Conservation (phyloP, 2,888 invertebrate genomes). For the Marronus borbonicus region DNA sequence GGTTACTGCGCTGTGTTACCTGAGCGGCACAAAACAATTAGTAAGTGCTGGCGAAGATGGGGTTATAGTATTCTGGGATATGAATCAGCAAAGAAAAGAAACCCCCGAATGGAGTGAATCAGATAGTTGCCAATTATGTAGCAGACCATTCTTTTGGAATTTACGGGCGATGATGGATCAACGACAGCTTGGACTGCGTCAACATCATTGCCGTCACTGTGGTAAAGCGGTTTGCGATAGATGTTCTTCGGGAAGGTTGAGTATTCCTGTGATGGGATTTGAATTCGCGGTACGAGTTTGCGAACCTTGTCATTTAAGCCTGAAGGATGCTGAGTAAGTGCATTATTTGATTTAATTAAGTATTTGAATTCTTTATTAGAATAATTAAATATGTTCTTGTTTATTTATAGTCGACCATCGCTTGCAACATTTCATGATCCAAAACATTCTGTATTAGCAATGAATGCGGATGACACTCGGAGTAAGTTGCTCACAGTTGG, state of each 20-base stretch:
- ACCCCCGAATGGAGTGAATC: slow-evolving; percentile 97
- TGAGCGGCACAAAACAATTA: slow-evolving; percentile 84
- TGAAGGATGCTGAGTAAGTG: slow-evolving; percentile 90
- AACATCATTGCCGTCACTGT: slow-evolving; percentile 94
- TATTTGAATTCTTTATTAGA: neutral
- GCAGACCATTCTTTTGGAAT: slow-evolving; percentile 99
- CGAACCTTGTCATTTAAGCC: slow-evolving; percentile 87
- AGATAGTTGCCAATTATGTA: slow-evolving; percentile 95
- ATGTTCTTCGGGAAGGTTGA: slow-evolving; percentile 90
- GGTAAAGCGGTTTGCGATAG: slow-evolving; percentile 96
- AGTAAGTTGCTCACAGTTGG: slow-evolving; percentile 94
- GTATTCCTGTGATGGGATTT: slow-evolving; percentile 97
- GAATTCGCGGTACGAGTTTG: slow-evolving; percentile 98
- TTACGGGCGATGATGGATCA: slow-evolving; percentile 98
- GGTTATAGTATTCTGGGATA: slow-evolving; percentile 95
- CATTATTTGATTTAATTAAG: slow-evolving; percentile 30
- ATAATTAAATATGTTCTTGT: slow-evolving; percentile 32
- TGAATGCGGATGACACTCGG: slow-evolving; percentile 92
- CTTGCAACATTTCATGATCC: slow-evolving; percentile 96
- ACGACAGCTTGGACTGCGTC: slow-evolving; percentile 91
- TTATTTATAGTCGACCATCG: slow-evolving; percentile 84
- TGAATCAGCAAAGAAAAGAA: slow-evolving; percentile 90
- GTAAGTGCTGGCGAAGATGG: slow-evolving; percentile 94
- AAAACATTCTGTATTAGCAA: slow-evolving; percentile 90
- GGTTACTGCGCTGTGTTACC: slow-evolving; percentile 92